Evolutionary conservation across 2,888 invertebrate species (phyloP), one percentile per base, ranked within the genome.

Genomic region (Helleia helle): DNA sequence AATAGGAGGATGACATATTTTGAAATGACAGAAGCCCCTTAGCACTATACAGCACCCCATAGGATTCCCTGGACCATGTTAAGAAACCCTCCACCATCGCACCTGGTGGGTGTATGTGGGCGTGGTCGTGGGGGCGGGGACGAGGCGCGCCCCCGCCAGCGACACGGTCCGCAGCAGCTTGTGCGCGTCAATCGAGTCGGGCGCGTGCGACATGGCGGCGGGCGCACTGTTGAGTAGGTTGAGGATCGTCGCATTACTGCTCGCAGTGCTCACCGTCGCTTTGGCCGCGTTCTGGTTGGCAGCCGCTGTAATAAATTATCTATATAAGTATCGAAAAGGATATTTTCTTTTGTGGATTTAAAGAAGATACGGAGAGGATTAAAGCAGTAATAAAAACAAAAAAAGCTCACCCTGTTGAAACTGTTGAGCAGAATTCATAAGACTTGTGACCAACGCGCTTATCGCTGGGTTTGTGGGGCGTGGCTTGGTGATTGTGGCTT

Each of bases 401-500:
- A 13, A 27, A 36, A 29, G 40, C 36, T 30, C 38, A 51, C 86
- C 86, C 76, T 92, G 92, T 65, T 91, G 91, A 67, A 92, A 93
- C 64, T 93, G 92, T 67, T 93, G 92, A 28, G 92, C 92, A 5
- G 92, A 92, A 65, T 93, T 92, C 91, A 92, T 92, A 26, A 93
- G 88, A 64, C 92, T 92, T 48, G 90, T 92, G 47, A 92, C 91
- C 53, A 94, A 87, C 37, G 93, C 93, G 64, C 89, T 93, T 55
- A 93, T 92, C 42, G 91, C 91, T 22, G 90, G 87, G 58, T 87
- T 90, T 55, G 87, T 88, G 28, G 83, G 81, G 46, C 85, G 56
- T 31, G 87, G 87, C 53, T 87, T 87, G 14, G 80, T 73, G 31
- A 84, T 65, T 3, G 81, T 74, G 17, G 87, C 73, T 54, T 81